These are phyloP conservation scores for Pseudochirops corinnae DNA, from an alignment of 2,797 vertebrate species.

Conservation along the genomic window DNA sequence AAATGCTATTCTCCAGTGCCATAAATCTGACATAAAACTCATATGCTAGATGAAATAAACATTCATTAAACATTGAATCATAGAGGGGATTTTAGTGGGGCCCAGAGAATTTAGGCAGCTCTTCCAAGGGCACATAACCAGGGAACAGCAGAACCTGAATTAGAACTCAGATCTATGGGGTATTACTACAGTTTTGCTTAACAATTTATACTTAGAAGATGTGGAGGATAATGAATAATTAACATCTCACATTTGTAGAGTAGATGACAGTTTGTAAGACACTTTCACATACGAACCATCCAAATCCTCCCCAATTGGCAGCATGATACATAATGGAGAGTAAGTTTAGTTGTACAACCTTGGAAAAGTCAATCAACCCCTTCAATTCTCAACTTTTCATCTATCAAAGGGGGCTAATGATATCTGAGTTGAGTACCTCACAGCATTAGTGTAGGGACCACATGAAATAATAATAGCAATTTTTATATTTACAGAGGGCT, in stretches of 20 bases:
- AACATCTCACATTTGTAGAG: background rate
- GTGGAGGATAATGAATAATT: background rate
- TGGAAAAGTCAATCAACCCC: background rate
- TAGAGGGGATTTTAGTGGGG: constrained; percentile 9
- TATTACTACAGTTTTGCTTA: constrained; percentile 59
- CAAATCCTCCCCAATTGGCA: background rate
- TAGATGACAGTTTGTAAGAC: background rate
- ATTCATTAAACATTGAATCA: background rate
- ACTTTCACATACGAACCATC: background rate
- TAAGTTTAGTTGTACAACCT: background rate
- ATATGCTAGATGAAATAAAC: background rate
- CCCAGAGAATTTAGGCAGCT: constrained; percentile 51
- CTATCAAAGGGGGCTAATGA: background rate
- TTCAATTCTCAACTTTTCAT: background rate
- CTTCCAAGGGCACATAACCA: constrained; percentile 49
- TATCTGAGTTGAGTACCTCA: background rate
- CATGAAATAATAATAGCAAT: background rate
- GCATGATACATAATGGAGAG: background rate
- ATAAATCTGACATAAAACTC: background rate
- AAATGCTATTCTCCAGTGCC: background rate
- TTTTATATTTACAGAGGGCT: background rate
- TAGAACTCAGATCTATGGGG: constrained; percentile 53
- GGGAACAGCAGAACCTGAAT: constrained; percentile 21
- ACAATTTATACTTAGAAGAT: background rate
- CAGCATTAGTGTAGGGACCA: background rate